Evolutionary conservation across 2,888 invertebrate species (phyloP).

Genomic region (Aphelenchoides bicaudatus): DNA sequence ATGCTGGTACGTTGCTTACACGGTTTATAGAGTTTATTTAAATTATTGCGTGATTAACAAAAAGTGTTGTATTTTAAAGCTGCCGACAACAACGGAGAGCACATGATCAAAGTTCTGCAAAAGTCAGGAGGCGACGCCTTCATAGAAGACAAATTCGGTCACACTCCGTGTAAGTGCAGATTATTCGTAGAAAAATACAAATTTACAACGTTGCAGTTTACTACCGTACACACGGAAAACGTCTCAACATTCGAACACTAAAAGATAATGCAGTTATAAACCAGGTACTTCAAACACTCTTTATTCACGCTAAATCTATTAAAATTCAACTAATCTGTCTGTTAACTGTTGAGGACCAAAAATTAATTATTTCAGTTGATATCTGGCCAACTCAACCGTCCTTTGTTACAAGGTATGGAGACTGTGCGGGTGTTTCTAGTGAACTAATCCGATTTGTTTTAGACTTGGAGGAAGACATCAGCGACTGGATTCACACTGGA

Average conservation of each 20-base stretch:
- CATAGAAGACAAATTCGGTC: constrained; percentile 61
- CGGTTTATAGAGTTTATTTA: too few relatives aligned
- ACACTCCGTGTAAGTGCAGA: not conserved
- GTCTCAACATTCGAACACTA: constrained; percentile 68
- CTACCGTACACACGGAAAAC: constrained; percentile 71
- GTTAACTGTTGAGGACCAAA: constrained; percentile 36
- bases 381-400: constrained; percentile 55
- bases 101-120: constrained; percentile 61
- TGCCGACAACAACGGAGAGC: constrained; percentile 60
- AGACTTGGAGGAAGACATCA: constrained; percentile 62
- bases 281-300: too few relatives aligned
- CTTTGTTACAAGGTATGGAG: constrained; percentile 53
- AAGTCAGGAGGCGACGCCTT: constrained; percentile 61
- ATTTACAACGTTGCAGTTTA: too few relatives aligned
- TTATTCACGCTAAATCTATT: not conserved
- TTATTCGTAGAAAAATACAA: too few relatives aligned
- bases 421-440: constrained; percentile 16
- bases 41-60: too few relatives aligned
- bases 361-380: too few relatives aligned
- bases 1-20: too few relatives aligned
- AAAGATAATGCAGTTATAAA: constrained; percentile 46
- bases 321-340: not conserved
- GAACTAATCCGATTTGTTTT: constrained; percentile 14
- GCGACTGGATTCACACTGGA: constrained; percentile 65
- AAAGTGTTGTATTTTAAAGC: too few relatives aligned